Evolutionary conservation across 2,113 vertebrate genomes (phyloP).

Genomic region (Mus musculus): GRCm39 chr7:88857001-88857500

Average conservation of each 20-base stretch:
- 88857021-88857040: background rate
- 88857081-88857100: background rate
- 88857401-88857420: constrained; percentile 25
- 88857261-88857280: background rate
- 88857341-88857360: background rate
- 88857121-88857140: background rate
- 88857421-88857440: background rate
- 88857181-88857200: background rate
- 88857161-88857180: background rate
- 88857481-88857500: constrained; percentile 37
- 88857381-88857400: constrained; percentile 16
- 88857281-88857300: background rate
- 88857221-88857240: constrained; percentile 2
- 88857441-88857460: background rate
- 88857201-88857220: constrained; percentile 18
- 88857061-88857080: background rate
- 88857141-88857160: background rate
- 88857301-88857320: background rate
- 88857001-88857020: background rate
- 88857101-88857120: background rate
- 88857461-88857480: constrained; percentile 12
- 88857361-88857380: constrained; percentile 23
- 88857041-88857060: background rate
- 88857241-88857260: background rate
- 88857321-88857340: constrained; percentile 36